Evolutionary conservation across 1,140 invertebrate species (phyloP).

Genomic region (Zaprionus kolodkinae): DNA sequence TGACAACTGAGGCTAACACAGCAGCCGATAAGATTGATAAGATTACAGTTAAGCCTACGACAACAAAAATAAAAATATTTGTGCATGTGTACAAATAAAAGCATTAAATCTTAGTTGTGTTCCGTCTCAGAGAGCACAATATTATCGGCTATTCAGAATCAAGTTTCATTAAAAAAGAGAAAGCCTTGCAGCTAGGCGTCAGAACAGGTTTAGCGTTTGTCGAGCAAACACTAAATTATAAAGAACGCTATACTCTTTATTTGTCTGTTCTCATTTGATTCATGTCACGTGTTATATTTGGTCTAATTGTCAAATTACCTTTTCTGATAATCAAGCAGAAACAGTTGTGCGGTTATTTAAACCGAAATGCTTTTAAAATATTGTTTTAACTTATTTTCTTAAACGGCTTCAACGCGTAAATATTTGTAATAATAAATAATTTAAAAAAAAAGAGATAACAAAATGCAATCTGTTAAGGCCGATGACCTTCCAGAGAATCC

Average conservation of each 20-base stretch:
- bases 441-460: slow-evolving; percentile 5
- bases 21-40: no score
- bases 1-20: no score
- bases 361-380: background rate
- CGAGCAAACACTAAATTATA: background rate
- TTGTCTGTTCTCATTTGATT: no score
- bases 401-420: background rate
- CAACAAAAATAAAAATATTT: no score
- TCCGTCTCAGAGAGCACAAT: background rate
- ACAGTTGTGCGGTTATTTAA: background rate
- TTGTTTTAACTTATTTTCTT: background rate
- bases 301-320: background rate
- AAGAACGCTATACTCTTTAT: background rate
- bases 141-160: background rate
- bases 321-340: background rate
- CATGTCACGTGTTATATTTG: background rate
- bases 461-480: slow-evolving; percentile 58
- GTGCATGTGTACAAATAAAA: no score
- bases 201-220: background rate
- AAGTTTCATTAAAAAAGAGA: background rate
- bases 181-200: background rate
- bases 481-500: slow-evolving; percentile 64
- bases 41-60: no score
- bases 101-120: background rate
- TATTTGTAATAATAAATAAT: background rate